These are phyloP conservation scores for Limnothrissa miodon DNA, from an alignment of 2,113 vertebrate genomes.

Conservation along the genomic window DNA sequence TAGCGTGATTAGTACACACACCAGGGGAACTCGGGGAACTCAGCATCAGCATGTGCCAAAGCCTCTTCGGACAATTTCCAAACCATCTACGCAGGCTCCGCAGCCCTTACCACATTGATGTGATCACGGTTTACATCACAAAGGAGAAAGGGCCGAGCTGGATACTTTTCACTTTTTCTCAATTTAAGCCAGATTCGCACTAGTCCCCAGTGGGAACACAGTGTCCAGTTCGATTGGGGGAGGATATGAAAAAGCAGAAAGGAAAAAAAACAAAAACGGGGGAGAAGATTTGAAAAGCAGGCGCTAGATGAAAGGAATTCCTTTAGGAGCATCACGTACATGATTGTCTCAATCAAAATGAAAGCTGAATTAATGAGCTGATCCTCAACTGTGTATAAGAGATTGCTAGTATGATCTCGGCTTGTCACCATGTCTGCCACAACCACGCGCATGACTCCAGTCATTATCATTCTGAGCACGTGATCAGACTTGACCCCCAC, in stretches of 20 bases:
- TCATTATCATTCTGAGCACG: conserved; percentile 76
- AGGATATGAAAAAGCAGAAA: not conserved
- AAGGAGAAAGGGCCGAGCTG: conserved; percentile 31
- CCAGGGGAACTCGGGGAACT: not conserved
- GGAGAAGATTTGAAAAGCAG: not conserved
- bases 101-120: conserved; percentile 37
- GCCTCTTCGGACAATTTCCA: conserved; percentile 23
- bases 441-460: conserved; percentile 58
- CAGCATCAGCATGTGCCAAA: conserved; percentile 3
- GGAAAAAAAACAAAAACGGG: not conserved
- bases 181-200: conserved; percentile 53
- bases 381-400: not conserved
- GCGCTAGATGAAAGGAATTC: not conserved
- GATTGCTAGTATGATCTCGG: not conserved
- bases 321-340: not conserved
- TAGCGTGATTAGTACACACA: not conserved
- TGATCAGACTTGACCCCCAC: conserved; percentile 73
- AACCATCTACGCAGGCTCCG: not conserved
- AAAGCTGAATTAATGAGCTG: not conserved
- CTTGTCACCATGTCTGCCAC: conserved; percentile 38
- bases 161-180: conserved; percentile 32
- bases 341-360: not conserved
- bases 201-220: conserved; percentile 17
- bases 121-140: conserved; percentile 45
- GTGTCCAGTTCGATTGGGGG: not conserved